Evolutionary conservation across 2,888 invertebrate genomes (phyloP).

Genomic region (Caenorhabditis sp.): DNA sequence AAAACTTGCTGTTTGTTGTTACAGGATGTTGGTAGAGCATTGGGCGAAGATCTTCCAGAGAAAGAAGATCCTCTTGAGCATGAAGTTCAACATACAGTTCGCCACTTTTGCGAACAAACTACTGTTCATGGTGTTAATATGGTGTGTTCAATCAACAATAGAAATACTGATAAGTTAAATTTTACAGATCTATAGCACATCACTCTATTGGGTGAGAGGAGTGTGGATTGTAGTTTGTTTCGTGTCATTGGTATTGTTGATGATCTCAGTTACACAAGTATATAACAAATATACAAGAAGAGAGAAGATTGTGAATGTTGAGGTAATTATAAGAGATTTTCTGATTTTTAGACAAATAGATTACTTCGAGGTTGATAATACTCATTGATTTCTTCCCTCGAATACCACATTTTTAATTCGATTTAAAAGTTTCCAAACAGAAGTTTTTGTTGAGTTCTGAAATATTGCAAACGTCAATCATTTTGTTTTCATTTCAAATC

Average conservation of each 20-base stretch:
- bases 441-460: too few relatives aligned
- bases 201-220: conserved; percentile 29
- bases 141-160: conserved; percentile 16
- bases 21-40: conserved; percentile 30
- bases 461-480: too few relatives aligned
- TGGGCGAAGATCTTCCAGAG: conserved; percentile 16
- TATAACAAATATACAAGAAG: conserved; percentile 58
- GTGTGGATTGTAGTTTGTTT: conserved; percentile 54
- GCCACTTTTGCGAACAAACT: conserved; percentile 44
- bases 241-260: conserved; percentile 36
- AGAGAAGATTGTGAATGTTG: conserved; percentile 68
- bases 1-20: conserved; percentile 1
- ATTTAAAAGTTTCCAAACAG: too few relatives aligned
- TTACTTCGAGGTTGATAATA: too few relatives aligned
- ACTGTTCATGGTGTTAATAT: conserved; percentile 50
- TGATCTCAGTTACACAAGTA: conserved; percentile 51
- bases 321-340: conserved; percentile 56
- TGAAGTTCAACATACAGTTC: conserved; percentile 19
- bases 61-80: conserved; percentile 6
- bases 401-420: too few relatives aligned
- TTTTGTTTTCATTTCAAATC: too few relatives aligned
- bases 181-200: conserved; percentile 39
- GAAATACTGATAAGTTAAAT: background rate
- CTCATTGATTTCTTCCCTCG: too few relatives aligned
- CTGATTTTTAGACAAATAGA: too few relatives aligned